Base-by-base conservation (phyloP, 1,140 invertebrate species). In the Drosophila saltans region DNA sequence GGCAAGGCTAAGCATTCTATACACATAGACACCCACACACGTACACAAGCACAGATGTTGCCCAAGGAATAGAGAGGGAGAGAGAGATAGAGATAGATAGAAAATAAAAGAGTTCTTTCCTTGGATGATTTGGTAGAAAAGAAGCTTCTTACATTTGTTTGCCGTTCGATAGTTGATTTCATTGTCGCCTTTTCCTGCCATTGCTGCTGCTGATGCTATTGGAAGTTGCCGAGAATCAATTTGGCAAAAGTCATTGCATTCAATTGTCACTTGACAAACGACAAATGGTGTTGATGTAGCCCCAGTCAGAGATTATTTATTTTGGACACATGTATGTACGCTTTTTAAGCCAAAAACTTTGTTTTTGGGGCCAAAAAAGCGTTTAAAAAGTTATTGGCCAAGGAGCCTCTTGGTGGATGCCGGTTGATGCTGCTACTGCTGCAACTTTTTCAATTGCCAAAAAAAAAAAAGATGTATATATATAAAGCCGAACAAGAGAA, bases 231-330 rank as follows among this genome's bases (percentile, higher is more conserved):
- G 65, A 79, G 83, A 86, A 88, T 86, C 83, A 86, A 86, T 86
- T 86, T 86, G 83, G 83, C 83, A 88, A 88, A 86, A 86, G 83
- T 86, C 83, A 86, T 86, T 88, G 83, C 83, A 86, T 86, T 86
- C 83, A 86, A 88, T 86, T 86, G 83, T 86, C 85, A 88, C 72
- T 86, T 86, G 80, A 86, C 80, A 86, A 88, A 88, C 80, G 84
- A 83, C 83, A 86, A 86, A 86, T 86, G 83, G 83, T 86, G 83
- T 86, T 86, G 83, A 86, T 86, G 78, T 70, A 48, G 60, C 65
- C 72, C 26, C 41, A 73, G 68, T 40, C 52, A 63, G 61, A 52
- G 80, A 86, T 78, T 86, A 86, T 86, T 86, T 86, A 86, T 86
- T 88, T 86, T 86, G 80, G 83, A 80, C 83, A 82, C 83, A 88